Conservation (phyloP, 2,888 invertebrate species). For the Iselma pallidipennis region DNA sequence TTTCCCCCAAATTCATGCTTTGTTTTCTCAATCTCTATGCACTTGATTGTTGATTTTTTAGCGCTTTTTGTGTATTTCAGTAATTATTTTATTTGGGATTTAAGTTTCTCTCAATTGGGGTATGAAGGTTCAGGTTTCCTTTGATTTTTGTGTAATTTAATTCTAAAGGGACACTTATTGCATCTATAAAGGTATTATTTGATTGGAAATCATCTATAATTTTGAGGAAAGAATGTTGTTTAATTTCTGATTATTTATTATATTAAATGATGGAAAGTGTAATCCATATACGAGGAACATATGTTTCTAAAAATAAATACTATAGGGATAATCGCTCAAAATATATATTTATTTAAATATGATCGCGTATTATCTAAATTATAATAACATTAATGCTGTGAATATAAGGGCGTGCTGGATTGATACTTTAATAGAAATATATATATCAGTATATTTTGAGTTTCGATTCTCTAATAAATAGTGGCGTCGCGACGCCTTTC, state of each 20-base stretch:
- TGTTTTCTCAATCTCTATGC: too few species aligned
- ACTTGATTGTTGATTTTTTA: too few species aligned
- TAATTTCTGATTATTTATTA: not conserved
- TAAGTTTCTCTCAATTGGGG: too few species aligned
- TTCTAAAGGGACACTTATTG: too few species aligned
- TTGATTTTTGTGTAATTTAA: too few species aligned
- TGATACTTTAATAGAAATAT: constrained; percentile 27
- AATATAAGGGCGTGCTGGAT: constrained; percentile 12
- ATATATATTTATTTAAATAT: constrained; percentile 6
- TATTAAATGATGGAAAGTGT: not conserved
- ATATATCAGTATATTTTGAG: constrained; percentile 37
- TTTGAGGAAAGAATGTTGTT: too few species aligned
- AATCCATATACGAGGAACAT: not conserved
- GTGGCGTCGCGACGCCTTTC: constrained; percentile 44
- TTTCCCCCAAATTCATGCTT: too few species aligned
- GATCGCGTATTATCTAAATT: constrained; percentile 27
- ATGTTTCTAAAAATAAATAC: constrained; percentile 13
- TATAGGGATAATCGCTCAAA: not conserved
- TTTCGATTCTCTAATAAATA: constrained; percentile 39
- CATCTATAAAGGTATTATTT: too few species aligned
- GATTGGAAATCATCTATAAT: too few species aligned
- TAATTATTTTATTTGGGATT: too few species aligned
- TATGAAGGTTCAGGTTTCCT: too few species aligned
- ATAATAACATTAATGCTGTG: constrained; percentile 18
- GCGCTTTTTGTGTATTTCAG: too few species aligned